A percentile compares a stretch with the other conserved stretches of the same genome.
These are phyloP conservation scores for Drosophila guanche DNA, from an alignment of 1,140 invertebrate species.

Conservation along the genomic window DNA sequence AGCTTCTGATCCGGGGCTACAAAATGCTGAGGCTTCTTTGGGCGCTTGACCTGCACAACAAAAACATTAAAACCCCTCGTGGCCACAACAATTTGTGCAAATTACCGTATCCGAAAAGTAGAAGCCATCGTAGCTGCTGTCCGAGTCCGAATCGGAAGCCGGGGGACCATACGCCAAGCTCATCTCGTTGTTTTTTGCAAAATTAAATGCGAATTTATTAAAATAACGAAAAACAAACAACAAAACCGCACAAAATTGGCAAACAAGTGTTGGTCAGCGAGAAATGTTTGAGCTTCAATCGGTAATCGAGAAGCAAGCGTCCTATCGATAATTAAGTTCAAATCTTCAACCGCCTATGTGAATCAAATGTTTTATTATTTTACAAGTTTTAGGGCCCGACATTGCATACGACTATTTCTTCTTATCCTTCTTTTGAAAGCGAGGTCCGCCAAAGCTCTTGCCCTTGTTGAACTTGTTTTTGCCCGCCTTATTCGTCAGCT, in stretches of 20 bases:
- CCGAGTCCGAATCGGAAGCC: conserved; percentile 58
- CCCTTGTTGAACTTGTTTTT: conserved; percentile 83
- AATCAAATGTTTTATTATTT: conserved; percentile 31
- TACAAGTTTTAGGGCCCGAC: conserved; percentile 31
- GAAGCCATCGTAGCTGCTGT: conserved; percentile 76
- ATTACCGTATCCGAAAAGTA: conserved; percentile 60
- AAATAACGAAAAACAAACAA: conserved; percentile 15
- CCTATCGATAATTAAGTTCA: neutral
- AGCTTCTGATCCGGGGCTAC: conserved; percentile 48
- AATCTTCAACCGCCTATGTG: neutral
- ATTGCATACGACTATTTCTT: conserved; percentile 51
- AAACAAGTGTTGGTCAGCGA: too few species aligned
- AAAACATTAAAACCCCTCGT: neutral
- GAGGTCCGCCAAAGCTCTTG: conserved; percentile 83
- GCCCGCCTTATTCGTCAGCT: conserved; percentile 79
- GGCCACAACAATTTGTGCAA: neutral
- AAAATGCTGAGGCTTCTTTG: conserved; percentile 15
- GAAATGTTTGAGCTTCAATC: too few species aligned
- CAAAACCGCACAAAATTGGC: conserved; percentile 17
- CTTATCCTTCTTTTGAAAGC: conserved; percentile 72
- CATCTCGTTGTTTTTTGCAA: conserved; percentile 24
- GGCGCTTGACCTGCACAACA: conserved; percentile 27
- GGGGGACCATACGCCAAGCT: conserved; percentile 47
- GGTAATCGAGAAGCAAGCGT: too few species aligned
- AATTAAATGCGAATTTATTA: conserved; percentile 13